Percentiles rank a stretch among this genome's conserved stretches.
Conservation (phyloP, 1,140 invertebrate species). For the Helicoverpa zea region DNA sequence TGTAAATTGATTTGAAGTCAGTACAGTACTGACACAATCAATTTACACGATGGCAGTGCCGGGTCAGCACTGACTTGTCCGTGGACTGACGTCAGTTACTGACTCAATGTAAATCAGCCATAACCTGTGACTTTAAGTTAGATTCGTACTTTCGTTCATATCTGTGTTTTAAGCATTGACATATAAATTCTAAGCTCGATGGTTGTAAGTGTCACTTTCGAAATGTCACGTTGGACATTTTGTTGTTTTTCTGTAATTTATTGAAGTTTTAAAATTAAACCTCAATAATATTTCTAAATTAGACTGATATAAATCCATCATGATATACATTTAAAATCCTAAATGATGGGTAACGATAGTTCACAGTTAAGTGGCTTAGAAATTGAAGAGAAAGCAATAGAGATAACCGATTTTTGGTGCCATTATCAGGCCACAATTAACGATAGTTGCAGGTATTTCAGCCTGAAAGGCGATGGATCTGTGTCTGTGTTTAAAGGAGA, state of each 20-base stretch:
- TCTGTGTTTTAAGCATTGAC: too few relatives aligned
- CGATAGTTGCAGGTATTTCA: conserved; percentile 85
- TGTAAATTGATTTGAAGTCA: too few relatives aligned
- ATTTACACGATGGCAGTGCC: too few relatives aligned
- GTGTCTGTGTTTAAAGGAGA: conserved; percentile 92
- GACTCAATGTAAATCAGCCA: too few relatives aligned
- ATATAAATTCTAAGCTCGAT: too few relatives aligned
- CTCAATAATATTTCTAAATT: background rate
- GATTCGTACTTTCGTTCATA: too few relatives aligned
- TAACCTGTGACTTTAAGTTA: too few relatives aligned
- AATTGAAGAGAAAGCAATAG: conserved; percentile 91
- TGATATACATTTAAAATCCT: conserved; percentile 17
- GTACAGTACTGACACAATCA: too few relatives aligned
- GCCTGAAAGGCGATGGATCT: conserved; percentile 87
- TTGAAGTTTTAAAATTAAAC: background rate
- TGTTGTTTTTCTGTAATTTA: conserved; percentile 2
- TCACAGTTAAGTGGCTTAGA: conserved; percentile 91
- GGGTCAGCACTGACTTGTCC: too few relatives aligned
- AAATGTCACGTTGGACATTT: conserved; percentile 26
- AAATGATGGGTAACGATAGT: conserved; percentile 91
- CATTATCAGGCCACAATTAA: conserved; percentile 90
- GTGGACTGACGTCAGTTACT: too few relatives aligned
- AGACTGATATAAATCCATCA: conserved; percentile 2
- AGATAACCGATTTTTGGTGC: conserved; percentile 92
- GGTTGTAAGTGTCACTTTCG: background rate